These are phyloP conservation scores for Doryteuthis pealeii DNA, from an alignment of 1,140 invertebrate genomes.

Conservation along the genomic window DNA sequence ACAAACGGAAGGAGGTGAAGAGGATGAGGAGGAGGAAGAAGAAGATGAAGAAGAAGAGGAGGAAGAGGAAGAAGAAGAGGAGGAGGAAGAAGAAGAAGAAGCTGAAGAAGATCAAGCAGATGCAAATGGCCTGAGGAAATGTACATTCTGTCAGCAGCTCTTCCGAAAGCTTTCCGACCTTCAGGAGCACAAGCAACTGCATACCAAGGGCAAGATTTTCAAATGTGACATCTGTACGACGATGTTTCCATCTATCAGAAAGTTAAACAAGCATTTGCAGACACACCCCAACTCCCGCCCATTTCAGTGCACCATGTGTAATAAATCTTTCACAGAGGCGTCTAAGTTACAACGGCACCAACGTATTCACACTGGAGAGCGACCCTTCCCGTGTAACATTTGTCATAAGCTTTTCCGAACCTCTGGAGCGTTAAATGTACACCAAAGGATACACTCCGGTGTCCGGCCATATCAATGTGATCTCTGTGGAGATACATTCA, in stretches of 20 bases:
- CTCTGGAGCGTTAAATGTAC: slow-evolving; percentile 43
- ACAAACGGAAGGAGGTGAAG: background rate
- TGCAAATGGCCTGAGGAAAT: background rate
- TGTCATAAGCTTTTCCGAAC: slow-evolving; percentile 49
- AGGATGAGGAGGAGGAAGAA: background rate
- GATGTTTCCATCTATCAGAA: slow-evolving; percentile 19
- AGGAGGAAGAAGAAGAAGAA: background rate
- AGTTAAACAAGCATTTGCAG: slow-evolving; percentile 20
- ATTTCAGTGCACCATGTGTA: slow-evolving; percentile 31
- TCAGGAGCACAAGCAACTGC: slow-evolving; percentile 13
- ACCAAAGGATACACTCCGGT: slow-evolving; percentile 39
- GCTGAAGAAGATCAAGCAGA: background rate
- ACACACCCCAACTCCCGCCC: slow-evolving; percentile 72
- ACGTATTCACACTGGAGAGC: slow-evolving; percentile 55
- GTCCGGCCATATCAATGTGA: slow-evolving; percentile 22
- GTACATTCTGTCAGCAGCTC: background rate
- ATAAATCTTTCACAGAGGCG: slow-evolving; percentile 31
- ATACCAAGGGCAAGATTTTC: slow-evolving; percentile 24
- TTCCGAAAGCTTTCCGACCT: slow-evolving; percentile 6
- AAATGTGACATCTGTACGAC: slow-evolving; percentile 25
- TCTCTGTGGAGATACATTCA: slow-evolving; percentile 21
- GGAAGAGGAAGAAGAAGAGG: background rate
- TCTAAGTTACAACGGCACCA: slow-evolving; percentile 49
- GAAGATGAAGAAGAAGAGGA: background rate
- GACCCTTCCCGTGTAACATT: slow-evolving; percentile 53